Conservation (phyloP, 2,113 vertebrate species). For the Amblyornis subalaris region DNA sequence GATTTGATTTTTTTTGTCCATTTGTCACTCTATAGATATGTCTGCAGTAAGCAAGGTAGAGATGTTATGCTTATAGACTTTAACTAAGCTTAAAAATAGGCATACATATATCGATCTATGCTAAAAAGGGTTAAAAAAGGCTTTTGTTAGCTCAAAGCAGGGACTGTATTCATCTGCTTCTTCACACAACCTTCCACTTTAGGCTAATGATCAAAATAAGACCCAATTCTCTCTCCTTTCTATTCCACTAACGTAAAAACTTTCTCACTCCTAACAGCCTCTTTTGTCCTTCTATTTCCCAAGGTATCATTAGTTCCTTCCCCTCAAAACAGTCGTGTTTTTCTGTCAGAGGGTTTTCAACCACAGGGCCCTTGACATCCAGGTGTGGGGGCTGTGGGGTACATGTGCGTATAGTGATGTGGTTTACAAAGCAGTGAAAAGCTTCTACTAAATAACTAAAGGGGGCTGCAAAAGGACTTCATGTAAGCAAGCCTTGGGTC, state of each 20-base stretch:
- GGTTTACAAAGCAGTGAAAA: background rate
- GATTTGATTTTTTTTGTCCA: background rate
- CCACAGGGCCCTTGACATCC: background rate
- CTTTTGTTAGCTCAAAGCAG: background rate
- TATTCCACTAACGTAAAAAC: background rate
- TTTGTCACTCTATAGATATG: background rate
- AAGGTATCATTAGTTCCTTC: background rate
- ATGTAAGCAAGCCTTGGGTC: background rate
- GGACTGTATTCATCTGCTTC: background rate
- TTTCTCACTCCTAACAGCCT: background rate
- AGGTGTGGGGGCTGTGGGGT: background rate
- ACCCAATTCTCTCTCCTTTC: background rate
- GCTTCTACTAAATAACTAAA: background rate
- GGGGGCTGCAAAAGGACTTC: background rate
- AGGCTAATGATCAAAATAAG: background rate
- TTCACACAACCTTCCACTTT: background rate
- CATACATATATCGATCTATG: background rate
- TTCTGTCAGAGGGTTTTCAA: background rate
- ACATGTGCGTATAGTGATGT: too few species aligned
- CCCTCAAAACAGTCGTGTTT: background rate
- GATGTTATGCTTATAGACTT: background rate
- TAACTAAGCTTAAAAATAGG: background rate
- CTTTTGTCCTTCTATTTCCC: accelerated
- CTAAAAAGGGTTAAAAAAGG: background rate
- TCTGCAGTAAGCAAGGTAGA: background rate